Evolutionary conservation across 2,797 vertebrate genomes (phyloP).

Genomic region (Meriones psammophilus): DNA sequence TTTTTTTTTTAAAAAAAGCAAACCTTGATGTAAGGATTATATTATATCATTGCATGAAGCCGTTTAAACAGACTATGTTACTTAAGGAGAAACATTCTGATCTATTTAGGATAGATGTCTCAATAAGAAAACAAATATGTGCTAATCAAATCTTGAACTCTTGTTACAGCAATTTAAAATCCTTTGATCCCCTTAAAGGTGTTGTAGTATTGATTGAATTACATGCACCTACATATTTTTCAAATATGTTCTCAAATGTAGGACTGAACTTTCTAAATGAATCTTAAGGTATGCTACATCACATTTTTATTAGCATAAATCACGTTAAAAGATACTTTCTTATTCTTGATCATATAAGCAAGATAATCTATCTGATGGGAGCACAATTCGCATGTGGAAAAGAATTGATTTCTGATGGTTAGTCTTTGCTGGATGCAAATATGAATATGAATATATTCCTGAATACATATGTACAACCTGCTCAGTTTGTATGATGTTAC

Average conservation of each 20-base stretch:
- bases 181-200: slow-evolving; percentile 18
- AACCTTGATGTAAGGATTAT: neutral
- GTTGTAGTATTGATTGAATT: slow-evolving; percentile 33
- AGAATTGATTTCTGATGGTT: slow-evolving; percentile 57
- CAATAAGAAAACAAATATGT: neutral
- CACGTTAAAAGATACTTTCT: slow-evolving; percentile 81
- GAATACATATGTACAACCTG: neutral
- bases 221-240: slow-evolving; percentile 11
- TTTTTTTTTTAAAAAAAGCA: slow-evolving; percentile 47
- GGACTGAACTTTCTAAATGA: slow-evolving; percentile 22
- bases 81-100: slow-evolving; percentile 25
- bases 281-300: slow-evolving; percentile 71
- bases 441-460: neutral
- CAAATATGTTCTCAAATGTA: neutral
- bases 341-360: slow-evolving; percentile 77
- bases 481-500: neutral
- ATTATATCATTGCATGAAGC: slow-evolving; percentile 52
- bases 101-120: slow-evolving; percentile 47
- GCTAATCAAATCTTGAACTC: slow-evolving; percentile 16
- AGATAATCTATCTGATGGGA: neutral
- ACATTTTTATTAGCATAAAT: slow-evolving; percentile 79
- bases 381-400: slow-evolving; percentile 85
- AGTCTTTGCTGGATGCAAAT: no score
- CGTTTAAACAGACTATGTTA: slow-evolving; percentile 46
- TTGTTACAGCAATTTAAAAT: slow-evolving; percentile 47